phyloP scores from a whole-genome alignment of 2,888 invertebrate species.

The Myathropa florea region DNA sequence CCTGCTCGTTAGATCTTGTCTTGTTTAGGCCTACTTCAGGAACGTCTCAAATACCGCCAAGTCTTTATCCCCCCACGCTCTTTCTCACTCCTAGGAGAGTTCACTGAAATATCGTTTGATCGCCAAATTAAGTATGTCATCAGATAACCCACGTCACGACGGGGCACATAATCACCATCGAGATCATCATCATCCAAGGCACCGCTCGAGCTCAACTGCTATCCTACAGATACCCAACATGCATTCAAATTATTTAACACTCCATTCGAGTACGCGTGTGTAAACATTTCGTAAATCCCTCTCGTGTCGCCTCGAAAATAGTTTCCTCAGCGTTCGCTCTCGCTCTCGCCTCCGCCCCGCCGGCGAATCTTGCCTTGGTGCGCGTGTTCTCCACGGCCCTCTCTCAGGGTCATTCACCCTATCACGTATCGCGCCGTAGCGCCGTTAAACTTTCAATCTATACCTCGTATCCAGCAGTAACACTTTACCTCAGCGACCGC shows the following conservation, averaged over 20 bases:
- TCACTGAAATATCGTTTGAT: neutral
- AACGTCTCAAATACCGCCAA: neutral
- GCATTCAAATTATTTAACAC: conserved; percentile 32
- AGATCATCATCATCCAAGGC: neutral
- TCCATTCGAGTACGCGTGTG: neutral
- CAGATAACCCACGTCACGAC: neutral
- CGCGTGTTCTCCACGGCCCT: conserved; percentile 18
- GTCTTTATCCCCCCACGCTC: neutral
- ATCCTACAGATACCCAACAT: conserved; percentile 10
- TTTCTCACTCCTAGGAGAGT: neutral
- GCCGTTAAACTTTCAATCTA: conserved; percentile 51
- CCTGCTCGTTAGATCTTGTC: too few relatives aligned
- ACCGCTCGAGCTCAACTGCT: neutral
- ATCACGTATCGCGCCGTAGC: conserved; percentile 31
- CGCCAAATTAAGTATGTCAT: conserved; percentile 14
- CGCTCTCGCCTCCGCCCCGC: neutral
- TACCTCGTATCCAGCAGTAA: conserved; percentile 20
- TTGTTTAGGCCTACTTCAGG: neutral
- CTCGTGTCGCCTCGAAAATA: neutral
- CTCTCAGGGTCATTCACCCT: conserved; percentile 40
- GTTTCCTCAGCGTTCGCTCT: neutral
- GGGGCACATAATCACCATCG: neutral
- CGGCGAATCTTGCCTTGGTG: neutral
- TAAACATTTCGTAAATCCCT: conserved; percentile 13
- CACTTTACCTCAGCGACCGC: conserved; percentile 39